These are phyloP conservation scores for Drosophila parabipectinata DNA, from an alignment of 1,140 invertebrate species.

Conservation along the genomic window DNA sequence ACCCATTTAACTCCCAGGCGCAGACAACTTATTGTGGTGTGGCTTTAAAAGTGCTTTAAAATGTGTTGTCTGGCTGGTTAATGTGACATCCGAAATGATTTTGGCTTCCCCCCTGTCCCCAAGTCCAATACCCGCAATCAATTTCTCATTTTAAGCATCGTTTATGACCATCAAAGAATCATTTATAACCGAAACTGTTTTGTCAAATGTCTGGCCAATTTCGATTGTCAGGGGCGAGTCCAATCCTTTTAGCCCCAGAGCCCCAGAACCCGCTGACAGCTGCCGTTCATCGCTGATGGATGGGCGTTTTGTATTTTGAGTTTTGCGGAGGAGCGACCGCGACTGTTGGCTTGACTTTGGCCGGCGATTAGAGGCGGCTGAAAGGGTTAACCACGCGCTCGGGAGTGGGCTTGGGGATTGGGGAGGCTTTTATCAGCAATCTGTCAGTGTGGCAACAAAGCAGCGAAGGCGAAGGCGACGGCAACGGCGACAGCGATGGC, in stretches of 20 bases:
- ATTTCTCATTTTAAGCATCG: conserved; percentile 33
- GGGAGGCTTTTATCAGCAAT: conserved; percentile 66
- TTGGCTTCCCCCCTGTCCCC: not conserved
- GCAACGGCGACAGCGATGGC: not conserved
- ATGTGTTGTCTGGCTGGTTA: conserved; percentile 17
- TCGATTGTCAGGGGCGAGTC: conserved; percentile 42
- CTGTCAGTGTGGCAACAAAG: conserved; percentile 67
- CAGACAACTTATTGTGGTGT: not conserved
- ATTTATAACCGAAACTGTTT: conserved; percentile 50
- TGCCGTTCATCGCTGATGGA: conserved; percentile 67
- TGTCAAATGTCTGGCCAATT: conserved; percentile 57
- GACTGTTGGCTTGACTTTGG: conserved; percentile 52
- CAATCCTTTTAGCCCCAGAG: conserved; percentile 49
- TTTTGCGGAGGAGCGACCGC: conserved; percentile 31
- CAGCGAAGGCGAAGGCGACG: not conserved
- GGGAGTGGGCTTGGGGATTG: not conserved
- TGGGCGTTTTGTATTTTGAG: conserved; percentile 43
- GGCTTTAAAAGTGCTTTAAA: conserved; percentile 16
- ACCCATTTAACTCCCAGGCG: not conserved
- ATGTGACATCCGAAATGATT: conserved; percentile 29
- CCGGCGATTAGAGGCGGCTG: conserved; percentile 48
- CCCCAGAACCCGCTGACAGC: conserved; percentile 54
- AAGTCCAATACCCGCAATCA: conserved; percentile 23
- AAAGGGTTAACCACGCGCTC: conserved; percentile 35
- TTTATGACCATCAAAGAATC: conserved; percentile 51